Percentiles rank a stretch among this genome's conserved stretches.
These are phyloP conservation scores for Hyppa rectilinea DNA, from an alignment of 2,888 invertebrate genomes.

Conservation along the genomic window DNA sequence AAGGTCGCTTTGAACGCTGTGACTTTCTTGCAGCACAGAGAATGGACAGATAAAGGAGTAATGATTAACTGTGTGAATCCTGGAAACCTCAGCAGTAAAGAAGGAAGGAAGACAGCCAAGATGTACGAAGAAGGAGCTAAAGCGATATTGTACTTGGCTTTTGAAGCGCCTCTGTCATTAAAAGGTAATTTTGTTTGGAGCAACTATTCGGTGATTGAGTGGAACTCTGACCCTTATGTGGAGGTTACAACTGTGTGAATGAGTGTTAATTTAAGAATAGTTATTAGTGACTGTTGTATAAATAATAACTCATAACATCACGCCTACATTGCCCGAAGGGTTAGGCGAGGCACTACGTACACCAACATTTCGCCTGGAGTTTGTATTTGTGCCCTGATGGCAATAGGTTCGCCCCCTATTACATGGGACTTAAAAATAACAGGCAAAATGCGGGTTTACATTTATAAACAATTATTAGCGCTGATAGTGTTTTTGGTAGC, in stretches of 20 bases:
- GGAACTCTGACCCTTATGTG: slow-evolving; percentile 87
- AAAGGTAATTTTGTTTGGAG: slow-evolving; percentile 89
- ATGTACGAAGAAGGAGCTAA: slow-evolving; percentile 86
- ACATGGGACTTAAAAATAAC: too few relatives aligned
- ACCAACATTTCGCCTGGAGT: too few relatives aligned
- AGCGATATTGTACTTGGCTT: slow-evolving; percentile 84
- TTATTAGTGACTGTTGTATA: slow-evolving; percentile 14
- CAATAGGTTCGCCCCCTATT: too few relatives aligned
- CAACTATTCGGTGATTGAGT: slow-evolving; percentile 86
- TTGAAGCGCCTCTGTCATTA: slow-evolving; percentile 84
- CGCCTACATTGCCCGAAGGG: too few relatives aligned
- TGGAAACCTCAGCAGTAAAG: slow-evolving; percentile 79
- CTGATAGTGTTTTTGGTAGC: background rate
- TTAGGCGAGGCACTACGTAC: too few relatives aligned
- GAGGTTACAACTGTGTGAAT: slow-evolving; percentile 85
- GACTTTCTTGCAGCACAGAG: slow-evolving; percentile 92
- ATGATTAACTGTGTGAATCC: slow-evolving; percentile 88
- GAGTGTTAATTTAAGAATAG: slow-evolving; percentile 14
- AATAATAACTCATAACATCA: too few relatives aligned
- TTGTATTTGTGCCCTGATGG: too few relatives aligned
- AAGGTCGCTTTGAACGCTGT: slow-evolving; percentile 94
- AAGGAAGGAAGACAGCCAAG: slow-evolving; percentile 80
- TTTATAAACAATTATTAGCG: background rate
- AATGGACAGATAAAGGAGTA: slow-evolving; percentile 83
- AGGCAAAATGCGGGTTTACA: too few relatives aligned